A percentile compares a stretch with the other conserved stretches of the same genome.
phyloP scores from a whole-genome alignment of 2,113 vertebrate species.

The Larimichthys crocea region DNA sequence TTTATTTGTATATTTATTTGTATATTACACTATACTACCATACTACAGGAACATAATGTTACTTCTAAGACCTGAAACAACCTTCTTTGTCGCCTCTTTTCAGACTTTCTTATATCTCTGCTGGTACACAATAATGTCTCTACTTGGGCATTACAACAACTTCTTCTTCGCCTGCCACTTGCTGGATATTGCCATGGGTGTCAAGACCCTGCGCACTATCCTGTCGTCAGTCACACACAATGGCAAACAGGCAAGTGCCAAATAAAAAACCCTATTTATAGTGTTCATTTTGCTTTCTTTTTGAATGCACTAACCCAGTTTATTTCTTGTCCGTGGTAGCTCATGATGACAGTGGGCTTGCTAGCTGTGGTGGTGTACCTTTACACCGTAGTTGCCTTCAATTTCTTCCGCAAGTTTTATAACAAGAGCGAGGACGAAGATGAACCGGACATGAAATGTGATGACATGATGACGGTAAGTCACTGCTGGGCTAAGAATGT shows the following conservation, averaged over 20 bases:
- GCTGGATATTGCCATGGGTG: slow-evolving; percentile 95
- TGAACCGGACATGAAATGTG: slow-evolving; percentile 95
- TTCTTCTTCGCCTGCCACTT: slow-evolving; percentile 95
- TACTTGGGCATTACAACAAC: slow-evolving; percentile 95
- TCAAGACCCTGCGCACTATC: slow-evolving; percentile 93
- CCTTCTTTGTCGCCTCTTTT: slow-evolving; percentile 6
- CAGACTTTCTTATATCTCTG: slow-evolving; percentile 94
- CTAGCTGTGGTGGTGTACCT: slow-evolving; percentile 94
- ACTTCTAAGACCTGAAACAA: background rate
- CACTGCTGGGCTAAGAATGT: background rate
- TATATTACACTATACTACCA: background rate
- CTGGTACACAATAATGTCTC: slow-evolving; percentile 94
- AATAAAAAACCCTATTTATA: background rate
- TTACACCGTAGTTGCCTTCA: slow-evolving; percentile 95
- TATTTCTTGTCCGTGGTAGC: slow-evolving; percentile 69
- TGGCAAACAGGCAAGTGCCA: slow-evolving; percentile 89
- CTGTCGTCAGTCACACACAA: slow-evolving; percentile 96
- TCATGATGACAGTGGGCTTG: slow-evolving; percentile 94
- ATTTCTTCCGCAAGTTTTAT: slow-evolving; percentile 97
- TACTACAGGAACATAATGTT: background rate
- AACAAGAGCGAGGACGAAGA: slow-evolving; percentile 96
- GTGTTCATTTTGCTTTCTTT: background rate
- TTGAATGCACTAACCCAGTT: background rate
- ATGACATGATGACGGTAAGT: slow-evolving; percentile 96
- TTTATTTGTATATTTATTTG: background rate